These are phyloP conservation scores for Portevinia maculata DNA, from an alignment of 2,888 invertebrate species.

Conservation along the genomic window DNA sequence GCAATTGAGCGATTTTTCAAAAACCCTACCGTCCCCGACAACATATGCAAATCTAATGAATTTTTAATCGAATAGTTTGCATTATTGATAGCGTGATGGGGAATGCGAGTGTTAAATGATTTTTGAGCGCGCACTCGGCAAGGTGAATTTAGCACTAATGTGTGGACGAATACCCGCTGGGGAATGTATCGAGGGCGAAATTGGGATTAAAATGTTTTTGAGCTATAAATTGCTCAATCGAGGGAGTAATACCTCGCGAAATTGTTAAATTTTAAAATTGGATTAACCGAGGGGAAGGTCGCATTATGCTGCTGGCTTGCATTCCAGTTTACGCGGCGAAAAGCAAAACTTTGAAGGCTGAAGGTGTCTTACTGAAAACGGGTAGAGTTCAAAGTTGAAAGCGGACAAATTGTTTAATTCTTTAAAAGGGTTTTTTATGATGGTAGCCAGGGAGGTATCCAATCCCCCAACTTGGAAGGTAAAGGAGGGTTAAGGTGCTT, in stretches of 20 bases:
- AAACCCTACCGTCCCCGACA: slow-evolving; percentile 7
- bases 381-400: too few species aligned
- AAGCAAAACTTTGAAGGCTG: too few species aligned
- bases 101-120: slow-evolving; percentile 62
- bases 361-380: too few species aligned
- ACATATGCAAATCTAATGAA: slow-evolving; percentile 75
- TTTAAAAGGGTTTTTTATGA: too few species aligned
- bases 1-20: slow-evolving; percentile 49
- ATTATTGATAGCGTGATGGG: slow-evolving; percentile 73
- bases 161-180: slow-evolving; percentile 32
- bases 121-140: slow-evolving; percentile 34
- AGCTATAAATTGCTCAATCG: slow-evolving; percentile 47
- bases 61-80: slow-evolving; percentile 76
- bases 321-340: neutral
- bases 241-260: slow-evolving; percentile 39
- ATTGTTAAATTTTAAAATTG: slow-evolving; percentile 40
- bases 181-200: slow-evolving; percentile 24
- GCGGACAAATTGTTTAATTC: too few species aligned
- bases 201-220: slow-evolving; percentile 41
- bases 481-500: too few species aligned
- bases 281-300: neutral
- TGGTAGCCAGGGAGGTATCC: too few species aligned
- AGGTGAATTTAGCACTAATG: slow-evolving; percentile 33
- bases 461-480: too few species aligned
- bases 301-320: neutral